These are phyloP conservation scores for Pholis gunnellus DNA, from an alignment of 2,113 vertebrate species.

Conservation along the genomic window DNA sequence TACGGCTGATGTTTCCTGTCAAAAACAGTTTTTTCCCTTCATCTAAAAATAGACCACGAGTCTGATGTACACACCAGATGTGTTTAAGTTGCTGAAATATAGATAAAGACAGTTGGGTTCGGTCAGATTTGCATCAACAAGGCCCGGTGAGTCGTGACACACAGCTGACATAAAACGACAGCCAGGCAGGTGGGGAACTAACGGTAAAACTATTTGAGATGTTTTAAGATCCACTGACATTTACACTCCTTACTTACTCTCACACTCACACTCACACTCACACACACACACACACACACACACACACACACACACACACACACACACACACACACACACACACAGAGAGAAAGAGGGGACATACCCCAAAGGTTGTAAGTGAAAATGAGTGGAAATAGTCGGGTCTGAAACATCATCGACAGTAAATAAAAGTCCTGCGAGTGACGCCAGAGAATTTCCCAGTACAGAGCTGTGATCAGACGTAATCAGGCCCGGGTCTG, in stretches of 20 bases:
- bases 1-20: slow-evolving; percentile 37
- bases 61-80: slow-evolving; percentile 16
- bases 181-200: slow-evolving; percentile 10
- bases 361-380: slow-evolving; percentile 42
- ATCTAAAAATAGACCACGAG: slow-evolving; percentile 30
- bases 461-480: slow-evolving; percentile 45
- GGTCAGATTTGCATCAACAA: slow-evolving; percentile 24
- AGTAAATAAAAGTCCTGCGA: slow-evolving; percentile 55
- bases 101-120: neutral
- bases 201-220: slow-evolving; percentile 1
- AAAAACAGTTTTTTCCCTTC: slow-evolving; percentile 7
- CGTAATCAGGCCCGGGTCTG: slow-evolving; percentile 29
- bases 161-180: slow-evolving; percentile 14
- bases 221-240: slow-evolving; percentile 38
- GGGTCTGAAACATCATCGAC: slow-evolving; percentile 53
- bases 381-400: slow-evolving; percentile 67
- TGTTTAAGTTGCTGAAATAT: neutral
- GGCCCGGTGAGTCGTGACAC: slow-evolving; percentile 19
- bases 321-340: slow-evolving; percentile 40
- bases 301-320: neutral
- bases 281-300: neutral
- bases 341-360: slow-evolving; percentile 52
- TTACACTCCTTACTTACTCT: neutral
- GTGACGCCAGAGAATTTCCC: slow-evolving; percentile 73
- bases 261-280: neutral